Base-by-base conservation (phyloP, 2,113 vertebrate species). In the Otis tarda region DNA sequence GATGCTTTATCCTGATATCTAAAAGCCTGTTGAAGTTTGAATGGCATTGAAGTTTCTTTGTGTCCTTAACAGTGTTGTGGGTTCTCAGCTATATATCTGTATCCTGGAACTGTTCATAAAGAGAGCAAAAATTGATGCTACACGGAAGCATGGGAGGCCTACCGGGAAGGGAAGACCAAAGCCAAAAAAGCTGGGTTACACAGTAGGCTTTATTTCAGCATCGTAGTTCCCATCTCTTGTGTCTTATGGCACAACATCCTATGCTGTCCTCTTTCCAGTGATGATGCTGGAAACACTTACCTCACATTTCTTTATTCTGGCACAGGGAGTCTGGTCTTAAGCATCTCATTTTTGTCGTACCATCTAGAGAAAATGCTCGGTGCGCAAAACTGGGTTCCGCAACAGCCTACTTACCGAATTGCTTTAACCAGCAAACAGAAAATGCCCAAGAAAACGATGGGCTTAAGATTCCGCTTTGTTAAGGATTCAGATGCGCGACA, bases 271-370 rank as follows among this genome's bases (percentile, higher is more conserved):
- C 67, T 50, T 37, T 12, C 21, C 69, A 35, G 4, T 19, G 49
- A 39, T 47, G 49, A 4, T 31, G 10, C 47, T 79, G 69, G 37
- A 31, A 74, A 61, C 11, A 6, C n/a, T 64, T 52, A 13, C 27
- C 50, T 71, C 23, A 5, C 14, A 1, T 25, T 43, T 68, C 39
- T 73, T 73, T 45, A 10, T 50, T 33, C 43, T 91, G 56, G n/a
- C 18, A 4, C 0, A 2, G 7, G 6, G 6, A 65, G 1, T 52
- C 35, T 23, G 71, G 1, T 64, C 37, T 87, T n/a, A n/a, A 83
- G 68, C 28, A 37, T 50, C 45, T 74, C 1, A 4, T 57, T 75
- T 60, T 88, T 3, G 0, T 69, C 60, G 12, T 47, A 73, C 30
- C 33, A 2, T 30, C 2, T 2, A 3, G 33, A 75, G n/a, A 21